phyloP scores from a whole-genome alignment of 2,888 invertebrate genomes.

The Cataglyphis cursor region DNA sequence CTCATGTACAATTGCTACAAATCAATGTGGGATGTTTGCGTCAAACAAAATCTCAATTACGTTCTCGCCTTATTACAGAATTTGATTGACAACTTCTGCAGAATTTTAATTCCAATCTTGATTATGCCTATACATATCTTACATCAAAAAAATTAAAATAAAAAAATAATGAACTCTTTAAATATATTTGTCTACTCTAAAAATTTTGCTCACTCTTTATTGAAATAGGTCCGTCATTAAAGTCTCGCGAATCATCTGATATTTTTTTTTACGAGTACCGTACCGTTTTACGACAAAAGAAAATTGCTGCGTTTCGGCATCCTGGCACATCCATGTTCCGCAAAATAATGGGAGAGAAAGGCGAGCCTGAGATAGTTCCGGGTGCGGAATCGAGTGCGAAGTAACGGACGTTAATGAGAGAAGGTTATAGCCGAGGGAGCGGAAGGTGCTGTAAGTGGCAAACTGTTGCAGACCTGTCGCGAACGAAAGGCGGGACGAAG shows the following conservation, averaged over 20 bases:
- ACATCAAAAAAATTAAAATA: not conserved
- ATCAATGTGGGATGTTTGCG: conserved; percentile 40
- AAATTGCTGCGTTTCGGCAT: conserved; percentile 17
- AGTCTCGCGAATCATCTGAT: not conserved
- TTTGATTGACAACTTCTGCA: not conserved
- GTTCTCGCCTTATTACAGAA: not conserved
- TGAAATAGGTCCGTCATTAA: not conserved
- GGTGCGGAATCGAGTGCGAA: conserved; percentile 58
- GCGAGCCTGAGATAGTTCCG: conserved; percentile 43
- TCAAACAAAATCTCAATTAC: conserved; percentile 13
- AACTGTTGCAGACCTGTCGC: conserved; percentile 69
- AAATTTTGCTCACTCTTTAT: not conserved
- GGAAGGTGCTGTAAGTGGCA: conserved; percentile 69
- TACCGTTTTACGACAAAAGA: conserved; percentile 26
- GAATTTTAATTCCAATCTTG: conserved; percentile 1
- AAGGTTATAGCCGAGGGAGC: conserved; percentile 59
- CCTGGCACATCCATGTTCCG: conserved; percentile 28
- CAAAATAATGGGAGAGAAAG: conserved; percentile 50
- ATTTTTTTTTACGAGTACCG: not conserved
- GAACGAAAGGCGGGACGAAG: conserved; percentile 58
- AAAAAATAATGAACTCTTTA: not conserved
- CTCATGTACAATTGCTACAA: not conserved
- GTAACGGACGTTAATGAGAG: conserved; percentile 67
- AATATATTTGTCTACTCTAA: not conserved
- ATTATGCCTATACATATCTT: not conserved